These are phyloP conservation scores for Acyrthosiphon pisum DNA, from an alignment of 1,140 invertebrate species.

Conservation along the genomic window DNA sequence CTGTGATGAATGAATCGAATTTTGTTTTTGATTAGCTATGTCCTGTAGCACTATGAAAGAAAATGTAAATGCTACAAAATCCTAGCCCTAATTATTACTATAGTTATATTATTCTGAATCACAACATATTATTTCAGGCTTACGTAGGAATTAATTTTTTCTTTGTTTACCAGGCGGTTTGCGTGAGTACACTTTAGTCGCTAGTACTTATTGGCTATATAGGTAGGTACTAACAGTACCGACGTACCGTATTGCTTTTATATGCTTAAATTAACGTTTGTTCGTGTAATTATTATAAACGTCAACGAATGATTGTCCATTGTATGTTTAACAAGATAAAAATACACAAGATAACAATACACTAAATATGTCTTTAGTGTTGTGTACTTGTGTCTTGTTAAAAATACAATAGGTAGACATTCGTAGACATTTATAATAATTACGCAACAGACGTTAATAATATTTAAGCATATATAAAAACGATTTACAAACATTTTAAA, in stretches of 20 bases:
- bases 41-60: too few species aligned
- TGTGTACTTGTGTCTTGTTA: neutral
- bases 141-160: neutral
- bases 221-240: too few species aligned
- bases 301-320: neutral
- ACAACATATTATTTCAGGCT: neutral
- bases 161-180: neutral
- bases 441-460: neutral
- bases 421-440: neutral
- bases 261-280: neutral
- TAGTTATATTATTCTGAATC: too few species aligned
- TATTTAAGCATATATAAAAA: neutral
- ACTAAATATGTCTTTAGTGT: too few species aligned
- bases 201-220: too few species aligned
- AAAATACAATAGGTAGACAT: neutral
- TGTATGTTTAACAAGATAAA: slow-evolving; percentile 5
- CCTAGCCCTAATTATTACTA: too few species aligned
- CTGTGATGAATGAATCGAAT: too few species aligned
- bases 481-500: neutral
- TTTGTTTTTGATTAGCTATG: too few species aligned
- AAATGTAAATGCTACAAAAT: too few species aligned
- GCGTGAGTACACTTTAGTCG: neutral
- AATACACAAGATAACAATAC: neutral
- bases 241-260: neutral
- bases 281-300: neutral